Evolutionary conservation across 2,113 vertebrate species (phyloP), one percentile per base, ranked within the genome.

Genomic region (Pheucticus melanocephalus): DNA sequence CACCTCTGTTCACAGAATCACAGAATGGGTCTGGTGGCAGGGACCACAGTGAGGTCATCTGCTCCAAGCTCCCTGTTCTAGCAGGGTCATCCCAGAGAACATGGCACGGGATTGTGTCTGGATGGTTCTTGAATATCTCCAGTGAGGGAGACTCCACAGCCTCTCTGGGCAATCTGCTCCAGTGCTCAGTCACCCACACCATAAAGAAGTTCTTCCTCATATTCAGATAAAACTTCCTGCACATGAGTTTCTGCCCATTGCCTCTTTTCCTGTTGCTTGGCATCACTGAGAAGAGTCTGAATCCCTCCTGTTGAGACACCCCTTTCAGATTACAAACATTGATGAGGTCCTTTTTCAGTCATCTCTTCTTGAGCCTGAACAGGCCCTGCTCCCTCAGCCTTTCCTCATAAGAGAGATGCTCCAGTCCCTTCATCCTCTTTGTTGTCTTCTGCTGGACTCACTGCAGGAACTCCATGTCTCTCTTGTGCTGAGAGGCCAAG

Each of bases 151-250:
- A 35, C 8, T n/a, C 45, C n/a, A 75, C 33, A 75, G 2, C 5
- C 24, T 18, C 24, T 47, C n/a, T 68, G 39, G 16, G 23, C 12
- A 59, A 66, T 19, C 51, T 65, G 11, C 56, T 50, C 22, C 18
- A 33, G 21, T 23, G 33, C 16, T 23, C 33, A 11, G n/a, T 47
- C 24, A 60, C 20, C 3, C 0, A 1, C 33, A 51, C 15, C 3
- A 10, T 39, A 44, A 73, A 72, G 8, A 81, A 73, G 3, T 73
- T 66, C 51, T 73, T 82, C 45, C 39, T 60, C 30, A 27, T 40
- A 75, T 59, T 68, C 20, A 47, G 61, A 7, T 59, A 44, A 23
- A 60, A 60, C 24, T 60, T 40, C 30, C 45, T n/a, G 24, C 60
- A 24, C 21, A 25, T 14, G 20, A n/a, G 3, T 25, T 75, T 68